phyloP scores from a whole-genome alignment of 64 coral and sea anemone species.

The Cladopsammia gracilis region DNA sequence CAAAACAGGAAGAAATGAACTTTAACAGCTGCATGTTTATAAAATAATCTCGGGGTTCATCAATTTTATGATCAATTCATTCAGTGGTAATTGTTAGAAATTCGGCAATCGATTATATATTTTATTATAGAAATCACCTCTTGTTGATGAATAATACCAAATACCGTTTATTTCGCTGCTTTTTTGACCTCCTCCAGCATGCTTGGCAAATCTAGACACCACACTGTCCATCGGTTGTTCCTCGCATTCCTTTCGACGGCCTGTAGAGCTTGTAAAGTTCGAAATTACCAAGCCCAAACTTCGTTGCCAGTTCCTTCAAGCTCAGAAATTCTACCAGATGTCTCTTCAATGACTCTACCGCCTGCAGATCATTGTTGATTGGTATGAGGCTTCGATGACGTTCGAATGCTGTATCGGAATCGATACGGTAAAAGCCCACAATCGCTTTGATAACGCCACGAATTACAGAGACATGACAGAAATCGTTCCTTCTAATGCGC shows the following conservation, averaged over 20 bases:
- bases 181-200: conserved; percentile 3
- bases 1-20: too few species aligned
- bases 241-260: conserved; percentile 25
- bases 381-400: conserved; percentile 21
- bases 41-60: too few species aligned
- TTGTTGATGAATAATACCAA: too few species aligned
- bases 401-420: conserved; percentile 32
- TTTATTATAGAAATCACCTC: too few species aligned
- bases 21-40: too few species aligned
- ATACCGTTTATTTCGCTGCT: conserved; percentile 39
- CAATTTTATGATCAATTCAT: too few species aligned
- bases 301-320: background rate
- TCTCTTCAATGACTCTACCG: too few species aligned
- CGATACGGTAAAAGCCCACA: background rate
- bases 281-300: background rate
- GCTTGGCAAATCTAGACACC: conserved; percentile 42
- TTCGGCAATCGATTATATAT: too few species aligned
- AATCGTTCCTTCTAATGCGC: background rate
- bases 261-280: conserved; percentile 33
- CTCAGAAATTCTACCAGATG: too few species aligned
- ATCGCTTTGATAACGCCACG: background rate
- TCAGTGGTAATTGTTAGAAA: too few species aligned
- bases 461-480: background rate
- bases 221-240: conserved; percentile 10
- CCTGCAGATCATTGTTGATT: conserved; percentile 10